Base-by-base conservation (phyloP, 1,140 invertebrate species). In the Bacillus rossius region DNA sequence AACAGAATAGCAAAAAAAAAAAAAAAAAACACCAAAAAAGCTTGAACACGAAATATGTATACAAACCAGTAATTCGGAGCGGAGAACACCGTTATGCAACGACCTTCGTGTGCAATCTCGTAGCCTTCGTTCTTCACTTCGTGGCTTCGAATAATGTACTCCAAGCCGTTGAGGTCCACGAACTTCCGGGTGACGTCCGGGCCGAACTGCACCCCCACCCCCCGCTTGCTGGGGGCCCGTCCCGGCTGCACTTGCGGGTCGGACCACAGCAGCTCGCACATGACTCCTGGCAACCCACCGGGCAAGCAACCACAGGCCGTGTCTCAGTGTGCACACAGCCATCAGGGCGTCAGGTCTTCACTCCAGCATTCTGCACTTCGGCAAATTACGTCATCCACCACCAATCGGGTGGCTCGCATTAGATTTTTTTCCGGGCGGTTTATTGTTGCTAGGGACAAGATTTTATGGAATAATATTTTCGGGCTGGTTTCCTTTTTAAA, bases 251-350 rank as follows among this genome's bases (percentile, higher is more conserved):
- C 85, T 72, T 98, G 96, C 0, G 98, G 98, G 79, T 99, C 98
- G 1, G 94, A 98, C 97, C 97, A 99, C 8, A 99, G 77, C 49
- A 99, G 75, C 72, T 99, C 96, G 72, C 95, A 99, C 96, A 99
- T 99, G 38, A 92, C 76, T 61, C 89, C 79, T 80, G 55, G 57
- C 62, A 65, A 62, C 57, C 57, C 4, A 45, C 1, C 47, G 13
- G 17, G n/a, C 50, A 5, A 50, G 57, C 3, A 50, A 48, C 10
- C n/a, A n/a, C n/a, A n/a, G n/a, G n/a, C n/a, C n/a, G n/a, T n/a
- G n/a, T n/a, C n/a, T n/a, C n/a, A n/a, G n/a, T n/a, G n/a, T n/a
- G n/a, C n/a, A n/a, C n/a, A n/a, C n/a, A n/a, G n/a, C n/a, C n/a
- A n/a, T n/a, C n/a, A n/a, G n/a, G n/a, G n/a, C n/a, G n/a, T n/a